These are phyloP conservation scores for Drosophila buzzatii DNA, from an alignment of 2,888 invertebrate genomes.

Conservation along the genomic window DNA sequence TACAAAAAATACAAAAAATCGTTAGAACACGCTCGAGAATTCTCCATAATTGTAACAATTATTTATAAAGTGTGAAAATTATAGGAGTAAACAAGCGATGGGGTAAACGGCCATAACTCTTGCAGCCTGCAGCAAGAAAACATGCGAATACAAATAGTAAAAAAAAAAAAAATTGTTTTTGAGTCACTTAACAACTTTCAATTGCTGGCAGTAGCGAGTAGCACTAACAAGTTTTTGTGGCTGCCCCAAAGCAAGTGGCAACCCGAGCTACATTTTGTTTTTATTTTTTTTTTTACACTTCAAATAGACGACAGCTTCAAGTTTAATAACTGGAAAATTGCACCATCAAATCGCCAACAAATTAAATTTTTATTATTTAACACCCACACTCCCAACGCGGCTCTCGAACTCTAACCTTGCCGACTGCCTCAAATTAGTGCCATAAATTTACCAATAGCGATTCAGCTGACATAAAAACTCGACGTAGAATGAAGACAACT, in stretches of 20 bases:
- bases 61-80: constrained; percentile 64
- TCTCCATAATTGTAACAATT: constrained; percentile 51
- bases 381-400: constrained; percentile 46
- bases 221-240: constrained; percentile 54
- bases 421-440: constrained; percentile 30
- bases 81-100: constrained; percentile 38
- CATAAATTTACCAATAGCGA: constrained; percentile 2
- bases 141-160: not conserved
- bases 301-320: constrained; percentile 44
- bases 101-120: constrained; percentile 36
- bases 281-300: constrained; percentile 33
- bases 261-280: constrained; percentile 18
- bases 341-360: constrained; percentile 59
- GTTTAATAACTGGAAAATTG: constrained; percentile 75
- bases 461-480: not conserved
- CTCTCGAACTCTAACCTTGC: constrained; percentile 63
- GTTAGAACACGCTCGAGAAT: constrained; percentile 32
- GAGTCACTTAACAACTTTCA: constrained; percentile 78
- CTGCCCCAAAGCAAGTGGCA: constrained; percentile 30
- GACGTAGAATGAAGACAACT: not conserved
- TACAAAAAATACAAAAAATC: not conserved
- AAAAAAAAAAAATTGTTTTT: constrained; percentile 29
- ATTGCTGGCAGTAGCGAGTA: constrained; percentile 55
- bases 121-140: constrained; percentile 7
- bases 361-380: constrained; percentile 54